phyloP scores from a whole-genome alignment of 2,797 vertebrate genomes.

The Bradypodion ventrale region DNA sequence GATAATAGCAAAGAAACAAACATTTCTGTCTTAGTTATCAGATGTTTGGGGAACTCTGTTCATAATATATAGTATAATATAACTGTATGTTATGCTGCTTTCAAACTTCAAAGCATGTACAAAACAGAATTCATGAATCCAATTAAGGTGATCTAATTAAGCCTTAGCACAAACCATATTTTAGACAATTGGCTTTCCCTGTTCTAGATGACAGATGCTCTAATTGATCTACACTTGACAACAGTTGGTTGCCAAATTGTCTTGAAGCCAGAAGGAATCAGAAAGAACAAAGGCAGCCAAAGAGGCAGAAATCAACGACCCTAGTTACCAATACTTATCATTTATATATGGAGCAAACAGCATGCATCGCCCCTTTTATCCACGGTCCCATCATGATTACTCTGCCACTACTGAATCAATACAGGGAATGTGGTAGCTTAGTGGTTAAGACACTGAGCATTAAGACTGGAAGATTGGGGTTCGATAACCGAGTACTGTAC shows the following conservation, averaged over 20 bases:
- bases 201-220: slow-evolving; percentile 25
- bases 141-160: slow-evolving; percentile 8
- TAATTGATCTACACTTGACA: slow-evolving; percentile 13
- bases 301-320: neutral
- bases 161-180: slow-evolving; percentile 1
- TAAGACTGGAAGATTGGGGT: too few relatives aligned
- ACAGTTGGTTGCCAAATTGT: neutral
- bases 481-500: too few relatives aligned
- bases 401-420: too few relatives aligned
- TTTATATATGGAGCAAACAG: neutral
- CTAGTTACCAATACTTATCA: neutral
- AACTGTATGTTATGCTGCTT: neutral
- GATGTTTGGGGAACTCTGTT: neutral
- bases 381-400: neutral
- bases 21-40: too few relatives aligned
- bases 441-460: too few relatives aligned
- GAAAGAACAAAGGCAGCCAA: slow-evolving; percentile 18
- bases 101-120: slow-evolving; percentile 24
- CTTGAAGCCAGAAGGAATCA: slow-evolving; percentile 21
- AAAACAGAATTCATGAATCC: slow-evolving; percentile 16
- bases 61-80: neutral
- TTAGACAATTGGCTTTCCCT: slow-evolving; percentile 17
- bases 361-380: neutral
- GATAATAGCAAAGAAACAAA: neutral
- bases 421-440: too few relatives aligned